phyloP scores from a whole-genome alignment of 2,113 vertebrate species.

The Microcebus griseorufus region DNA sequence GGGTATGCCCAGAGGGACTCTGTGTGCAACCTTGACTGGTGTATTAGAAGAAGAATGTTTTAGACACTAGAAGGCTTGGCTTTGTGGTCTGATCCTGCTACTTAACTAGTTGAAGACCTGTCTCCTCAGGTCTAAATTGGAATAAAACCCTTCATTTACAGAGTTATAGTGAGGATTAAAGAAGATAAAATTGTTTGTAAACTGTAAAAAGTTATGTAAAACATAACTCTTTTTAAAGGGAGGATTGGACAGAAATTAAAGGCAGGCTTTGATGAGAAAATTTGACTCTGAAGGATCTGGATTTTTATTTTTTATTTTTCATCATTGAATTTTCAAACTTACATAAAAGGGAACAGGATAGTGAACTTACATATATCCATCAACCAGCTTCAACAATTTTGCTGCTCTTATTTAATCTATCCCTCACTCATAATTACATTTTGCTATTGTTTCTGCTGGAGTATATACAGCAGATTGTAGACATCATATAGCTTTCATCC shows the following conservation, averaged over 20 bases:
- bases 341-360: slow-evolving; percentile 1
- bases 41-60: slow-evolving; percentile 6
- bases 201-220: neutral
- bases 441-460: slow-evolving; percentile 3
- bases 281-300: neutral
- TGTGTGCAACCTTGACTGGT: neutral
- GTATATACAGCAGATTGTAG: slow-evolving; percentile 25
- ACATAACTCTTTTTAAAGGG: neutral
- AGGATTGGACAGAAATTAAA: slow-evolving; percentile 8
- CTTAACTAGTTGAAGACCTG: neutral
- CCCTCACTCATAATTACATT: neutral
- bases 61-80: neutral
- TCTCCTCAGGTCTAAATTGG: slow-evolving; percentile 31
- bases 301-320: slow-evolving; percentile 7
- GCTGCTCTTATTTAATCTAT: neutral
- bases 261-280: slow-evolving; percentile 29
- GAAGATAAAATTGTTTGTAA: slow-evolving; percentile 39
- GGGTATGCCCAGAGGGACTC: neutral
- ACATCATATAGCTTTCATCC: neutral
- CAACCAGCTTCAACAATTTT: neutral
- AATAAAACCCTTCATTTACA: slow-evolving; percentile 20
- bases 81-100: neutral
- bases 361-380: neutral
- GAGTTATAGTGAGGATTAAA: slow-evolving; percentile 36
- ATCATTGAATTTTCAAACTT: neutral